Percentiles rank a stretch among this genome's conserved stretches.
phyloP scores from a whole-genome alignment of 2,888 invertebrate genomes.

The Mimachlamys varia region DNA sequence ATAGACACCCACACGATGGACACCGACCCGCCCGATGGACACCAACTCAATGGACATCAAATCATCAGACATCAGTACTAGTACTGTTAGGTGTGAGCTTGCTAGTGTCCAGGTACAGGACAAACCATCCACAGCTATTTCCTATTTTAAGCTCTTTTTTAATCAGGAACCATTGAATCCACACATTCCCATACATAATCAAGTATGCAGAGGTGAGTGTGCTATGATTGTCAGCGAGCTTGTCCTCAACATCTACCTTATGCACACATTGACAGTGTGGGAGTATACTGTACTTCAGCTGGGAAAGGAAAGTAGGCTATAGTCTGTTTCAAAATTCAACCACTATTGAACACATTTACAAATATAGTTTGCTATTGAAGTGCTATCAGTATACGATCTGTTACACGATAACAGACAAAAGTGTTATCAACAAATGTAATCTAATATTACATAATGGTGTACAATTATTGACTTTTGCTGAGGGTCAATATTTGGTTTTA shows the following conservation, averaged over 20 bases:
- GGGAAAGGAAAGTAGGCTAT: slow-evolving; percentile 20
- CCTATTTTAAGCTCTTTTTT: not conserved
- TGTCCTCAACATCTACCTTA: slow-evolving; percentile 18
- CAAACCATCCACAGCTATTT: not conserved
- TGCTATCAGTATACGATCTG: not conserved
- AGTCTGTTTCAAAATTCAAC: slow-evolving; percentile 11
- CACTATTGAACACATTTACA: not conserved
- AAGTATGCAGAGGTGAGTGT: not conserved
- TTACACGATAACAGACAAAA: not conserved
- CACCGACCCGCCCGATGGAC: not conserved
- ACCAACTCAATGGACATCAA: not conserved
- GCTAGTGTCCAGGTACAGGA: too few species aligned
- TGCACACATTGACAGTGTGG: slow-evolving; percentile 6
- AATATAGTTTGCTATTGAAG: not conserved
- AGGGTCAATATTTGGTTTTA: not conserved
- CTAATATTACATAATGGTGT: not conserved
- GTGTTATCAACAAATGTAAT: not conserved
- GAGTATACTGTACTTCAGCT: not conserved
- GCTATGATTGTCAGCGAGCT: not conserved
- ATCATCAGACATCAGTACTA: not conserved
- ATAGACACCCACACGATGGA: too few species aligned
- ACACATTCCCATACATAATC: too few species aligned
- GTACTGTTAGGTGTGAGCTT: too few species aligned
- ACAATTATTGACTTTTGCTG: not conserved
- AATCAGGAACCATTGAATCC: not conserved